phyloP scores from a whole-genome alignment of 2,888 invertebrate species.

The Lumbricus terrestris region DNA sequence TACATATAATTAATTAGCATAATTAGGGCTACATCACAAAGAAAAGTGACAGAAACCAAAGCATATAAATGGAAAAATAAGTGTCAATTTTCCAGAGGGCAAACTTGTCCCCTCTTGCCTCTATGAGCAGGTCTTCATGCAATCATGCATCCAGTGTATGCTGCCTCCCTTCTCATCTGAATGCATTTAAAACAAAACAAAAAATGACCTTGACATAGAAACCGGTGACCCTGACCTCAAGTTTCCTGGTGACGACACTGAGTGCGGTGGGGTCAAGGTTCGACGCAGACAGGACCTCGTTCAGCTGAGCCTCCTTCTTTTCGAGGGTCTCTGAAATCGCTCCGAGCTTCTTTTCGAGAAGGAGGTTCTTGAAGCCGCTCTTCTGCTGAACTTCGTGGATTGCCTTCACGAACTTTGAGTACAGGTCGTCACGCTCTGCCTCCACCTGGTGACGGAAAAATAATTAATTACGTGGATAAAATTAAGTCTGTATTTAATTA shows the following conservation, averaged over 20 bases:
- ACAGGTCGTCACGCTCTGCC: slow-evolving; percentile 76
- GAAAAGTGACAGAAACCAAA: too few relatives aligned
- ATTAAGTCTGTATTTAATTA: background rate
- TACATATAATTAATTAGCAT: too few relatives aligned
- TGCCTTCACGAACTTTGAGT: slow-evolving; percentile 76
- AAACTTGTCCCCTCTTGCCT: too few relatives aligned
- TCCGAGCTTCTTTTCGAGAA: slow-evolving; percentile 75
- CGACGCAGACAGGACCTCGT: slow-evolving; percentile 68
- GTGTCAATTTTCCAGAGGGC: too few relatives aligned
- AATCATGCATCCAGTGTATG: too few relatives aligned
- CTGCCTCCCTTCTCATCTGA: too few relatives aligned
- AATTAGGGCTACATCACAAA: too few relatives aligned
- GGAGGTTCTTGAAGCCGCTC: slow-evolving; percentile 76
- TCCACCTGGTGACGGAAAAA: slow-evolving; percentile 61
- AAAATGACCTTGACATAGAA: background rate
- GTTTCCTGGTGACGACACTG: slow-evolving; percentile 63
- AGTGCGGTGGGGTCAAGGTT: slow-evolving; percentile 65
- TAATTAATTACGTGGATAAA: background rate
- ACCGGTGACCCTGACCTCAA: slow-evolving; percentile 62
- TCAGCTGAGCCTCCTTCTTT: slow-evolving; percentile 70
- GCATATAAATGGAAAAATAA: too few relatives aligned
- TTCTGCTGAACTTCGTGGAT: slow-evolving; percentile 85
- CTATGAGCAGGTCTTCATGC: too few relatives aligned
- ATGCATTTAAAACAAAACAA: background rate
- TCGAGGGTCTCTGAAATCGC: slow-evolving; percentile 70